Evolutionary conservation across 2,113 vertebrate genomes (phyloP).

Genomic region (Cyanistes caeruleus): DNA sequence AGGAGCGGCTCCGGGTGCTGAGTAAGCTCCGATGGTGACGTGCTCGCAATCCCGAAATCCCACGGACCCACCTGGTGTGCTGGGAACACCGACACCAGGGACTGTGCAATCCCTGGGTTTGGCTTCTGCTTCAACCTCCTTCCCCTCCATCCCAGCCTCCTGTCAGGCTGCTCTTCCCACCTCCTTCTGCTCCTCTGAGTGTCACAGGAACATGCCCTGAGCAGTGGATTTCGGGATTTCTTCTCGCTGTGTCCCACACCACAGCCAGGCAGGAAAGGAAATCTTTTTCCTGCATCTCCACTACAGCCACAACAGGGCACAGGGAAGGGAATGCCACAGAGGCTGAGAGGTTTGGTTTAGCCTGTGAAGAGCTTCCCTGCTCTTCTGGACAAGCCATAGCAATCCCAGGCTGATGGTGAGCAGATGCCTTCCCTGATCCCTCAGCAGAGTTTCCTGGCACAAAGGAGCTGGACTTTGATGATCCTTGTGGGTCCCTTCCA

Average conservation of each 20-base stretch:
- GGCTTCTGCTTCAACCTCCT: background rate
- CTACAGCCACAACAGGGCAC: background rate
- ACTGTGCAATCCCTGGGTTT: background rate
- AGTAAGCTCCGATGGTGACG: background rate
- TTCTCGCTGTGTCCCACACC: rapidly evolving
- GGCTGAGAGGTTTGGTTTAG: background rate
- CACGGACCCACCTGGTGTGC: rapidly evolving
- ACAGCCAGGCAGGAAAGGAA: background rate
- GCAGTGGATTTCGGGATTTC: background rate
- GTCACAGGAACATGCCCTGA: background rate
- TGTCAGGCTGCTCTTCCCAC: background rate
- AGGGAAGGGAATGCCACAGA: background rate
- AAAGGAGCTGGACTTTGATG: background rate
- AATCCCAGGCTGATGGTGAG: background rate
- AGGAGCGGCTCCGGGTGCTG: background rate
- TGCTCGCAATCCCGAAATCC: rapidly evolving
- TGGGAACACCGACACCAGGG: rapidly evolving
- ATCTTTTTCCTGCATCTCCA: background rate
- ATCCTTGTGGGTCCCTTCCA: background rate
- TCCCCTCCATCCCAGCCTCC: background rate
- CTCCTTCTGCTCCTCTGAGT: background rate
- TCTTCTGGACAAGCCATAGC: background rate
- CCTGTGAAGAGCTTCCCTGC: background rate
- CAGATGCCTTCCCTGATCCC: background rate
- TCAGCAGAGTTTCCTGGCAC: background rate